phyloP scores from a whole-genome alignment of 2,113 vertebrate genomes.

The Nansenia antarctica region DNA sequence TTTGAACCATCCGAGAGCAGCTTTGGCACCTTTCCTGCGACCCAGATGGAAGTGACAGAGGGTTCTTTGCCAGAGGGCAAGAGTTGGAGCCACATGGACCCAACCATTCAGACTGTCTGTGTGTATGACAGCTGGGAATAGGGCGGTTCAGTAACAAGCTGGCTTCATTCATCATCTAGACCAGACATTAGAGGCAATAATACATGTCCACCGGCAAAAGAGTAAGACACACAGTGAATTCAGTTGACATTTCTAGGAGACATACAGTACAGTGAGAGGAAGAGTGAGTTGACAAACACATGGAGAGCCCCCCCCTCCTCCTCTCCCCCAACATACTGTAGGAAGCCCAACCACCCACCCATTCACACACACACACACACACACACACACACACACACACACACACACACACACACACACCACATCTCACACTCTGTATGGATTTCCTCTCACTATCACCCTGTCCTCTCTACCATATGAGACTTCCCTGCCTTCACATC shows the following conservation, averaged over 20 bases:
- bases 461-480: slow-evolving; percentile 11
- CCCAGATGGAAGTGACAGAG: slow-evolving; percentile 19
- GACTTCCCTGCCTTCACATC: slow-evolving; percentile 17
- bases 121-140: slow-evolving; percentile 29
- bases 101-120: slow-evolving; percentile 9
- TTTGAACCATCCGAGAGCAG: not conserved
- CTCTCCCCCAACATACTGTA: not conserved
- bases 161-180: slow-evolving; percentile 15
- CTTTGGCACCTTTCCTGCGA: slow-evolving; percentile 27
- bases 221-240: not conserved
- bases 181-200: slow-evolving; percentile 18
- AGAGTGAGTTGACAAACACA: not conserved
- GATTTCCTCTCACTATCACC: slow-evolving; percentile 46
- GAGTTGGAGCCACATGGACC: slow-evolving; percentile 1
- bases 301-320: no score
- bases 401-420: not conserved
- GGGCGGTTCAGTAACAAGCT: slow-evolving; percentile 37
- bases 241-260: not conserved
- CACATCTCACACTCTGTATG: not conserved
- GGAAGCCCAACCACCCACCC: not conserved
- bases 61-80: not conserved
- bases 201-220: slow-evolving; percentile 5
- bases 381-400: not conserved
- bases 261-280: no score
- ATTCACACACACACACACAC: not conserved